A percentile compares a stretch with the other conserved stretches of the same genome.
These are phyloP conservation scores for Genyomyrus donnyi DNA, from an alignment of 2,113 vertebrate genomes.

Conservation along the genomic window DNA sequence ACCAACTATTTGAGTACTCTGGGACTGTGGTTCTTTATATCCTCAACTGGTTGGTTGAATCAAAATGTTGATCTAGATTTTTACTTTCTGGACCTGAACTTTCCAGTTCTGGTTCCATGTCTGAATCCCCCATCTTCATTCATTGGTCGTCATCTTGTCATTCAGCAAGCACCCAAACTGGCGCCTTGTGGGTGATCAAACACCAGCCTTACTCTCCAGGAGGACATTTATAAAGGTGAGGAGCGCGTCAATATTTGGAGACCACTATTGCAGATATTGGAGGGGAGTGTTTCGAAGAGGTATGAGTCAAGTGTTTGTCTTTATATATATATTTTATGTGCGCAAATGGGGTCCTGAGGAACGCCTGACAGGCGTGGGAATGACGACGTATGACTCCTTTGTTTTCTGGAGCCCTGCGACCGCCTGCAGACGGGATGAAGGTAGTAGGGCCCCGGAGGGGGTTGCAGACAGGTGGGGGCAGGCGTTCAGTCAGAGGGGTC, in stretches of 20 bases:
- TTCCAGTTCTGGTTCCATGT: not conserved
- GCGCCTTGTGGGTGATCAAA: not conserved
- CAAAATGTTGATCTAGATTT: not conserved
- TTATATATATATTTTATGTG: not conserved
- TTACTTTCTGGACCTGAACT: not conserved
- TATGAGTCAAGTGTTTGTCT: not conserved
- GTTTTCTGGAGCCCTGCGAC: not conserved
- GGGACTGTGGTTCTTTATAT: not conserved
- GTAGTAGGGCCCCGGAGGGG: not conserved
- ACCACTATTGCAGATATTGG: not conserved
- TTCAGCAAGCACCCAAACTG: not conserved
- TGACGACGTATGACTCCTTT: not conserved
- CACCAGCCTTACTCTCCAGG: not conserved
- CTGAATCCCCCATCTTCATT: not conserved
- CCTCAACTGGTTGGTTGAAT: not conserved
- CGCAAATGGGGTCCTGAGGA: not conserved
- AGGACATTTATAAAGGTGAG: not conserved
- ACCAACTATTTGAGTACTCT: not conserved
- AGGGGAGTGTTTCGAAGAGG: not conserved
- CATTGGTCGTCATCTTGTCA: no score
- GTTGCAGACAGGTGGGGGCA: not conserved
- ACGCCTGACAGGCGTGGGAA: not conserved
- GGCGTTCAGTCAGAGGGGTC: not conserved
- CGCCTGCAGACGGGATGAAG: not conserved
- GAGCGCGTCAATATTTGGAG: not conserved